These are phyloP conservation scores for Portunus trituberculatus DNA, from an alignment of 1,140 invertebrate genomes.

Conservation along the genomic window DNA sequence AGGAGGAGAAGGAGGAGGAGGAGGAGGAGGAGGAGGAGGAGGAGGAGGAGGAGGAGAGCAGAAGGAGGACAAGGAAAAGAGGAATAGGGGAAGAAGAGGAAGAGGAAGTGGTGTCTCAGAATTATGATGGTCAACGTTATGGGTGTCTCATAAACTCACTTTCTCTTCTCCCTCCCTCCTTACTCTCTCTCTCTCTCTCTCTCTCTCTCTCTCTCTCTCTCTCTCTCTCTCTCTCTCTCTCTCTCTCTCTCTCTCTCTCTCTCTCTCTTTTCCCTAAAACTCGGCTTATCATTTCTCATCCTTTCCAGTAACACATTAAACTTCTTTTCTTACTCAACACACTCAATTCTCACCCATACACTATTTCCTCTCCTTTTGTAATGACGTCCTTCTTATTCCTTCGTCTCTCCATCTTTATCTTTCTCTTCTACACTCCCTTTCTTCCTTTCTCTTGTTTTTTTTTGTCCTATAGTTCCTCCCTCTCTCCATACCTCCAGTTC, in stretches of 20 bases:
- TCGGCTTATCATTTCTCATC: too few relatives aligned
- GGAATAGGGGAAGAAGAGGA: neutral
- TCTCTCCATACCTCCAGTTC: too few relatives aligned
- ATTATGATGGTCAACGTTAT: neutral
- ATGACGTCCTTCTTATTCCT: too few relatives aligned
- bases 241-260: neutral
- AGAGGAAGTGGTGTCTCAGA: neutral
- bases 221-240: neutral
- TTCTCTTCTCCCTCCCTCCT: neutral
- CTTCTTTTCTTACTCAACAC: too few relatives aligned
- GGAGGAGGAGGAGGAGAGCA: neutral
- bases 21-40: slow-evolving; percentile 4
- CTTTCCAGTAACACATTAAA: too few relatives aligned
- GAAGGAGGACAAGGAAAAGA: neutral
- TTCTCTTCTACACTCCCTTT: neutral
- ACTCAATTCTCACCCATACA: neutral
- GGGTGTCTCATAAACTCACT: neutral
- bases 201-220: neutral
- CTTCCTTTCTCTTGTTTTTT: neutral
- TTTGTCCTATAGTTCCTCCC: too few relatives aligned
- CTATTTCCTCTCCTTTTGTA: too few relatives aligned
- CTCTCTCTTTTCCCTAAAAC: too few relatives aligned
- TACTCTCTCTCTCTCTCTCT: neutral
- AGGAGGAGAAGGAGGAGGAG: neutral
- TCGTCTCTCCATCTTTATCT: neutral